Conservation (phyloP, 2,888 invertebrate species). For the Alloscopus bannaensis region DNA sequence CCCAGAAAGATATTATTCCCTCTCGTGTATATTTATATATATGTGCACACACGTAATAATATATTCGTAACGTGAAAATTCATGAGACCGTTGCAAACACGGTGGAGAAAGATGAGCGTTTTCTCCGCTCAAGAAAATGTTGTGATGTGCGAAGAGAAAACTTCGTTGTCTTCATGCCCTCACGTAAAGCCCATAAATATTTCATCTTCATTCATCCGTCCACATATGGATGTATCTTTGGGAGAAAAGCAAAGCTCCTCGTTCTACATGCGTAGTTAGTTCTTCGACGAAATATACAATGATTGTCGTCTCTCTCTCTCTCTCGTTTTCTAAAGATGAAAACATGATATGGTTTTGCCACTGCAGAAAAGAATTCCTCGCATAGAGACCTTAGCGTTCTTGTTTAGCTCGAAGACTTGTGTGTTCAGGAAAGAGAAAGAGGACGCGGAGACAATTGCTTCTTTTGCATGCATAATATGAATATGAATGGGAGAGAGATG, state of each 20-base stretch:
- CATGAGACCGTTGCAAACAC: background rate
- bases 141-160: conserved; percentile 20
- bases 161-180: conserved; percentile 47
- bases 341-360: conserved; percentile 9
- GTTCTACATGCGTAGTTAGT: too few relatives aligned
- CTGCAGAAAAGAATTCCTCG: too few relatives aligned
- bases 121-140: background rate
- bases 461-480: too few relatives aligned
- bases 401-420: background rate
- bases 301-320: too few relatives aligned
- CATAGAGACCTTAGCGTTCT: too few relatives aligned
- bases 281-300: too few relatives aligned
- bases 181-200: conserved; percentile 62
- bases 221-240: too few relatives aligned
- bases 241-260: too few relatives aligned
- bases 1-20: conserved; percentile 25
- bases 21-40: conserved; percentile 5
- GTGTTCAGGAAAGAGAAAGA: background rate
- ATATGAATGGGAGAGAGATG: too few relatives aligned
- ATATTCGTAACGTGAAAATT: conserved; percentile 29
- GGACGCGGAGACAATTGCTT: background rate
- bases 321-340: too few relatives aligned
- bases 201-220: conserved; percentile 61
- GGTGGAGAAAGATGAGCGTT: background rate
- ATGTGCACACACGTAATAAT: too few relatives aligned